Conservation (phyloP, 35 echinoderm and acorn worm species). For the Stichopus chloronotus region DNA sequence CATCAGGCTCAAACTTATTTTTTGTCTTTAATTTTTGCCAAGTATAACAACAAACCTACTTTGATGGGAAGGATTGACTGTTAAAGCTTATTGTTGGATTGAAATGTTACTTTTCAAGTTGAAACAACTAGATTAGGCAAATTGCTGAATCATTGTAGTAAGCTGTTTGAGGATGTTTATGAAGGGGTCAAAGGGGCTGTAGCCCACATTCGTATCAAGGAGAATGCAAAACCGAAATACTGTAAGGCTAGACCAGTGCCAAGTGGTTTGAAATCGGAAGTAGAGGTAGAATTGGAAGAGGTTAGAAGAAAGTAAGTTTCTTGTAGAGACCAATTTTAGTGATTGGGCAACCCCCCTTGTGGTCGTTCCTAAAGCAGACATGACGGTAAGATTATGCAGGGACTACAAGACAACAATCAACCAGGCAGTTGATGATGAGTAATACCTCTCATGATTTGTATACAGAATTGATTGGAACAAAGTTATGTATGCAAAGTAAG, state of each 20-base stretch:
- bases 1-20: too few species aligned
- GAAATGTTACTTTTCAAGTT: constrained; percentile 9
- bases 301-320: constrained; percentile 35
- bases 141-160: constrained; percentile 40
- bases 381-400: constrained; percentile 63
- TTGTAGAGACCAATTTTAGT: constrained; percentile 52
- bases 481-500: constrained; percentile 62
- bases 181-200: constrained; percentile 42
- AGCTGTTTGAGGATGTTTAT: constrained; percentile 62
- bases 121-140: neutral
- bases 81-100: constrained; percentile 11
- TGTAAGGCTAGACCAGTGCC: constrained; percentile 70
- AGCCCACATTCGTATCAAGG: constrained; percentile 54
- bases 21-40: too few species aligned
- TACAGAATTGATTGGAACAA: constrained; percentile 62
- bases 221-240: constrained; percentile 51
- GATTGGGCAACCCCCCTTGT: constrained; percentile 86
- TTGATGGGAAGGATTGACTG: constrained; percentile 53
- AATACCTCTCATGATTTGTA: constrained; percentile 71
- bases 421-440: constrained; percentile 53
- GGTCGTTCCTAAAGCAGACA: constrained; percentile 79
- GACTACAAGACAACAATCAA: constrained; percentile 77
- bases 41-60: too few species aligned
- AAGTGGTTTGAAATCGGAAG: constrained; percentile 45
- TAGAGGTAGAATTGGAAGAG: constrained; percentile 55